Base-by-base conservation (phyloP, 2,797 vertebrate genomes). In the Scolopax rusticola region DNA sequence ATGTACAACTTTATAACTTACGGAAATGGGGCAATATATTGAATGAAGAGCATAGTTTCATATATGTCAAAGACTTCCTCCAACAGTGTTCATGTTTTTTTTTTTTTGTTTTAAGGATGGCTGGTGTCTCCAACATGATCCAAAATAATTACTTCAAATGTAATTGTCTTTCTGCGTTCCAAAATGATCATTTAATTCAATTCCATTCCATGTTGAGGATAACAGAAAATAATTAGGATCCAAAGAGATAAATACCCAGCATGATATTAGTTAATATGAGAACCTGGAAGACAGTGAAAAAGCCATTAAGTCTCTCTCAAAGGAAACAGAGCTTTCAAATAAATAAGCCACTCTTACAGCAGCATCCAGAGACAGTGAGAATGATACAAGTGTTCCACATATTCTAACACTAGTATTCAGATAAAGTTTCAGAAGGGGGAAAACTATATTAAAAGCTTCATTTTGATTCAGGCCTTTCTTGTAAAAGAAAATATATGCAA, bases 211-310 rank as follows among this genome's bases (percentile, higher is more conserved):
- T 89, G 97, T 67, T 91, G 95, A 97, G 92, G 97, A 95, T 84
- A 97, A 98, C 64, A 98, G 97, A 97, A 97, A 97, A 96, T 82
- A 91, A 95, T 94, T 93, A 97, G 96, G 96, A 82, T 98, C 98
- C 98, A 97, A 96, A 98, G 96, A 97, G 89, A 85, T 95, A 96
- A 93, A 95, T 95, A 97, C 96, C 94, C 97, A 97, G 96, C 96
- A 93, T 97, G 96, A 96, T 80, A 97, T 97, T 95, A 98, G 98
- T 92, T 93, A 98, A 94, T 97, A 95, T 91, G 97, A 97, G 96
- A 97, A 95, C 97, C 97, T 96, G 97, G 97, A 97, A 96, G 95
- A 97, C 97, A 98, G 97, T 87, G 96, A 96, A 97, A 97, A 97
- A 94, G 97, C 88, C 97, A 91, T 97, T 97, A 90, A 97, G 95